Percentiles rank a stretch among this genome's conserved stretches.
phyloP scores from a whole-genome alignment of 2,888 invertebrate genomes.

The Xestobium rufovillosum region DNA sequence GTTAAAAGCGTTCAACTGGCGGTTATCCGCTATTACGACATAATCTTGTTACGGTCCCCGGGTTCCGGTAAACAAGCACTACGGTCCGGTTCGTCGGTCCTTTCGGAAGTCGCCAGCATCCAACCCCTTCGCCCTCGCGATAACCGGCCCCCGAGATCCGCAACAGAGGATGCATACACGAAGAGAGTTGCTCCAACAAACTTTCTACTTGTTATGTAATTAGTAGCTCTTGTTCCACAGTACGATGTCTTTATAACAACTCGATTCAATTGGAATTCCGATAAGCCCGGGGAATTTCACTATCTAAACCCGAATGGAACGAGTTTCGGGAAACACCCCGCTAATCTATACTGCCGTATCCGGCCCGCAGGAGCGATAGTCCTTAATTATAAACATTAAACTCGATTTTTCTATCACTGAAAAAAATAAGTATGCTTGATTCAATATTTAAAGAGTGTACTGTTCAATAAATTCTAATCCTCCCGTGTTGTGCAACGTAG shows the following conservation, averaged over 20 bases:
- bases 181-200: slow-evolving; percentile 29
- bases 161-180: slow-evolving; percentile 16
- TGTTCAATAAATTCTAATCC: too few relatives aligned
- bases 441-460: too few relatives aligned
- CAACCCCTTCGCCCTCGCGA: slow-evolving; percentile 6
- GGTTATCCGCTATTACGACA: slow-evolving; percentile 40
- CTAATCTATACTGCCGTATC: slow-evolving; percentile 11
- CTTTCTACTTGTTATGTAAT: slow-evolving; percentile 39
- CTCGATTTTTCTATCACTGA: too few relatives aligned
- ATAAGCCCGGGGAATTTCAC: slow-evolving; percentile 38
- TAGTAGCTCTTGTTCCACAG: slow-evolving; percentile 39
- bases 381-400: too few relatives aligned
- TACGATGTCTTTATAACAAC: slow-evolving; percentile 40
- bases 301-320: slow-evolving; percentile 31
- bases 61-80: slow-evolving; percentile 35
- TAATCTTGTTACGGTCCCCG: slow-evolving; percentile 38
- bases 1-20: slow-evolving; percentile 36
- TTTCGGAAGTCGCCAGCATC: slow-evolving; percentile 25
- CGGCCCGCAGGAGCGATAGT: too few relatives aligned
- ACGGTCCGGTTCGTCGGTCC: slow-evolving; percentile 28
- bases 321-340: too few relatives aligned
- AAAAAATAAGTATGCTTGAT: too few relatives aligned
- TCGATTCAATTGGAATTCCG: slow-evolving; percentile 40
- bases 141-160: slow-evolving; percentile 11
- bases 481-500: too few relatives aligned